These are phyloP conservation scores for Cynocephalus volans DNA, from an alignment of 2,113 vertebrate genomes.

Conservation along the genomic window DNA sequence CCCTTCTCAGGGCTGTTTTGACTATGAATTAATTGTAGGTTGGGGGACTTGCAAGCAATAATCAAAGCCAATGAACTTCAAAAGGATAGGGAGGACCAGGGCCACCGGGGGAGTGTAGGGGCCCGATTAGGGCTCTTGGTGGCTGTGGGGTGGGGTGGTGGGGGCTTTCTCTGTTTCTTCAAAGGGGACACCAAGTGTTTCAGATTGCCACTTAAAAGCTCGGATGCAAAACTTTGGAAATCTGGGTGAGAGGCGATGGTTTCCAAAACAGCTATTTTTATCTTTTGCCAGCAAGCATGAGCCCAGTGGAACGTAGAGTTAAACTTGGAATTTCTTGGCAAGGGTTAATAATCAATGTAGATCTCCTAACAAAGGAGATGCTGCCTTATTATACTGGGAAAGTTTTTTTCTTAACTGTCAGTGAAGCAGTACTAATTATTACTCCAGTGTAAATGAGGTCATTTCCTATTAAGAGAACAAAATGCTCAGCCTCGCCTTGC, in stretches of 20 bases:
- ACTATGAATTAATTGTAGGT: slow-evolving; percentile 84
- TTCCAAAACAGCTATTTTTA: neutral
- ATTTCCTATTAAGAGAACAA: slow-evolving; percentile 95
- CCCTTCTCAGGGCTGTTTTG: slow-evolving; percentile 65
- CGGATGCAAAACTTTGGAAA: slow-evolving; percentile 64
- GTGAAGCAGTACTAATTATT: slow-evolving; percentile 95
- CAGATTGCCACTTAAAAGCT: slow-evolving; percentile 62
- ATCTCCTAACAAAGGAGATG: slow-evolving; percentile 92
- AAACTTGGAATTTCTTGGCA: slow-evolving; percentile 85
- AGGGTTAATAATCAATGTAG: slow-evolving; percentile 93
- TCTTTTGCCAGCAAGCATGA: slow-evolving; percentile 66
- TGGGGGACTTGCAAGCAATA: slow-evolving; percentile 78
- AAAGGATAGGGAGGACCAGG: slow-evolving; percentile 70
- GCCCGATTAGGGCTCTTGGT: neutral
- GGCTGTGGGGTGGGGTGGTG: neutral
- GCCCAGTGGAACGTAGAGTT: slow-evolving; percentile 65
- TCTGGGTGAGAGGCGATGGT: slow-evolving; percentile 38
- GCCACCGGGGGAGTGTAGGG: slow-evolving; percentile 52
- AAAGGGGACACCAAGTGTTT: slow-evolving; percentile 69
- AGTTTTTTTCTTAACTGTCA: slow-evolving; percentile 95
- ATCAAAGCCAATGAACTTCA: slow-evolving; percentile 86
- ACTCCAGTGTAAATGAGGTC: slow-evolving; percentile 95
- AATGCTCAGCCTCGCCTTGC: slow-evolving; percentile 93
- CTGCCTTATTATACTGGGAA: slow-evolving; percentile 96
- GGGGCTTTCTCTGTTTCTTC: slow-evolving; percentile 46